phyloP scores from a whole-genome alignment of 2,888 invertebrate species.

The Spodoptera picta region DNA sequence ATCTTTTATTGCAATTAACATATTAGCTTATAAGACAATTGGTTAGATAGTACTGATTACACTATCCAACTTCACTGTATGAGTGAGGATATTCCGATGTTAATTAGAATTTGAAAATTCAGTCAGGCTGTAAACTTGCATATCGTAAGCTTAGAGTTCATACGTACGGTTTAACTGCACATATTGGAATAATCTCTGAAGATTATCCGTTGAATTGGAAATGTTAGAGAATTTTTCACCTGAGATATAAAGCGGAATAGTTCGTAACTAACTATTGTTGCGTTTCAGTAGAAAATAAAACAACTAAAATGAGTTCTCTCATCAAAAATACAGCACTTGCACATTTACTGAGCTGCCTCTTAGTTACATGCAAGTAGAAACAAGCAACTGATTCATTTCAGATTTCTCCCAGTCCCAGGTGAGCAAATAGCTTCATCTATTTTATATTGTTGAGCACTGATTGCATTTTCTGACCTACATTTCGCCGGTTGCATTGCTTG shows the following conservation, averaged over 20 bases:
- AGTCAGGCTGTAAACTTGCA: conserved; percentile 13
- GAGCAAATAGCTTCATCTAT: conserved; percentile 47
- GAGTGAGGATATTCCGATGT: conserved; percentile 5
- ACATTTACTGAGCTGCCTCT: conserved; percentile 26
- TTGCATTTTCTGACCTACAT: conserved; percentile 53
- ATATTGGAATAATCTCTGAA: conserved; percentile 27
- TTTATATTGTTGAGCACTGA: conserved; percentile 52
- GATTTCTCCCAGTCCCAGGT: conserved; percentile 43
- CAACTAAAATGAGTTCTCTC: conserved; percentile 12
- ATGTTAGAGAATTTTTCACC: conserved; percentile 21
- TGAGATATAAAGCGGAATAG: conserved; percentile 9
- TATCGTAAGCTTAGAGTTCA: conserved; percentile 20
- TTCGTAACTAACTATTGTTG: no score
- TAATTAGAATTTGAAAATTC: conserved; percentile 3
- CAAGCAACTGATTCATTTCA: conserved; percentile 48
- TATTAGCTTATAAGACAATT: conserved; percentile 5
- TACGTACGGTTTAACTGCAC: conserved; percentile 14
- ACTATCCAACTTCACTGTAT: not conserved
- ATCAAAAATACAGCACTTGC: conserved; percentile 30
- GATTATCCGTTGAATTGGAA: conserved; percentile 36
- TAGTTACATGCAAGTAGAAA: conserved; percentile 29
- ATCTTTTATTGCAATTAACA: conserved; percentile 2
- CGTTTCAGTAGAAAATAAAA: no score
- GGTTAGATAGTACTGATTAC: not conserved
- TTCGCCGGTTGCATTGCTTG: conserved; percentile 40